Conservation (phyloP, 1,140 invertebrate genomes). For the Theocolax elegans region DNA sequence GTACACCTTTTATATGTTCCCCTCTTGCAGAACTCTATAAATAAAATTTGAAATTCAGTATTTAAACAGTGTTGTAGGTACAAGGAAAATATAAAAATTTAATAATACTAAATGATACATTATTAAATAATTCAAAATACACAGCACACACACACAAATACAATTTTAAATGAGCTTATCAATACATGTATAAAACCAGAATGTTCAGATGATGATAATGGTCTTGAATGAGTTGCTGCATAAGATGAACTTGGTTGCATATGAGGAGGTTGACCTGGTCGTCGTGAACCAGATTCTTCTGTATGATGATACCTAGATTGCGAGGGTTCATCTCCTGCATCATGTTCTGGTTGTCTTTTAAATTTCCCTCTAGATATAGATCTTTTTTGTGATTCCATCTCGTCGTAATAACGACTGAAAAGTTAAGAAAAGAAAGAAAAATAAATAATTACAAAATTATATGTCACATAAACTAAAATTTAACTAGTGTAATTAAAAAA, state of each 20-base stretch:
- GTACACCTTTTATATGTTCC: background rate
- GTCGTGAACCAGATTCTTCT: background rate
- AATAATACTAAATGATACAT: background rate
- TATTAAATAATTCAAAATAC: background rate
- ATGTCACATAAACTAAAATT: no score
- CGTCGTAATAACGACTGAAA: constrained; percentile 35
- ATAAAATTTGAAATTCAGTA: background rate
- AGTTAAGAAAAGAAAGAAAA: no score
- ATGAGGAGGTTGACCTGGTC: background rate
- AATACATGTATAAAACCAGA: no score
- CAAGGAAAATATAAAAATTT: background rate
- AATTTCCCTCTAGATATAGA: no score
- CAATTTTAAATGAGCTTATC: no score
- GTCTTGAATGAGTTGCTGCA: background rate
- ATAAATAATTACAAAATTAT: no score
- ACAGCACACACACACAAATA: background rate
- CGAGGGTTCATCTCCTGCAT: background rate
- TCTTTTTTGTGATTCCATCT: constrained; percentile 10
- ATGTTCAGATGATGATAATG: background rate
- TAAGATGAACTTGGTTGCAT: background rate
- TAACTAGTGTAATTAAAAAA: background rate
- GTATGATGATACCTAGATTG: background rate
- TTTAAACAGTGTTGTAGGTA: background rate
- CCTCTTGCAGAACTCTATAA: constrained; percentile 34
- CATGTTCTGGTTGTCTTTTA: background rate